A percentile compares a stretch with the other conserved stretches of the same genome.
Evolutionary conservation across 2,797 vertebrate genomes (phyloP).

Genomic region (Oreochromis mossambicus): DNA sequence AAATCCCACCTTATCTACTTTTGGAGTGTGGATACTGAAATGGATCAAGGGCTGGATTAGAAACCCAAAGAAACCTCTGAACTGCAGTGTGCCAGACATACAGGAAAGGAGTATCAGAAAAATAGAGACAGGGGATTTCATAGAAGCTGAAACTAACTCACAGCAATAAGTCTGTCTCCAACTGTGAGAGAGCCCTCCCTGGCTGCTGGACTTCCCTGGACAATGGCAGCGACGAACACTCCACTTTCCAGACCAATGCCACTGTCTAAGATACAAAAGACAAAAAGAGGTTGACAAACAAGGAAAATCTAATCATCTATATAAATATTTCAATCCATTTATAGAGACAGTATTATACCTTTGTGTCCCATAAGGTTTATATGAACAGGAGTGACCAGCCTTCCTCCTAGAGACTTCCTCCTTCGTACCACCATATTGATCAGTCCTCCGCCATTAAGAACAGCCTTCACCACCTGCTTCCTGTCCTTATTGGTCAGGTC

Average conservation of each 20-base stretch:
- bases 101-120: background rate
- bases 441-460: constrained; percentile 87
- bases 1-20: constrained; percentile 46
- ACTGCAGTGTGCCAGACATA: background rate
- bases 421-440: constrained; percentile 97
- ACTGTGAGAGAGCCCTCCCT: constrained; percentile 88
- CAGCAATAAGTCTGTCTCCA: constrained; percentile 92
- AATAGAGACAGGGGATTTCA: background rate
- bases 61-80: constrained; percentile 7
- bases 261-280: constrained; percentile 77
- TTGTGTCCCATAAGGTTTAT: constrained; percentile 92
- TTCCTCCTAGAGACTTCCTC: constrained; percentile 91
- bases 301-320: background rate
- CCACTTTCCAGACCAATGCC: constrained; percentile 91
- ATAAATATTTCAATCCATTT: background rate
- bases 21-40: constrained; percentile 17
- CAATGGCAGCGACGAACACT: constrained; percentile 85
- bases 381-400: constrained; percentile 89
- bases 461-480: constrained; percentile 93
- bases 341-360: constrained; percentile 71
- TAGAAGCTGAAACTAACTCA: constrained; percentile 73
- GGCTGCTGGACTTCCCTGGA: constrained; percentile 90
- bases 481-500: constrained; percentile 96
- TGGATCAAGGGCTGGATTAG: constrained; percentile 39
- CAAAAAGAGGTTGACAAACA: background rate